A percentile compares a stretch with the other conserved stretches of the same genome.
These are phyloP conservation scores for Epirrhoe tristata DNA, from an alignment of 2,888 invertebrate species.

Conservation along the genomic window DNA sequence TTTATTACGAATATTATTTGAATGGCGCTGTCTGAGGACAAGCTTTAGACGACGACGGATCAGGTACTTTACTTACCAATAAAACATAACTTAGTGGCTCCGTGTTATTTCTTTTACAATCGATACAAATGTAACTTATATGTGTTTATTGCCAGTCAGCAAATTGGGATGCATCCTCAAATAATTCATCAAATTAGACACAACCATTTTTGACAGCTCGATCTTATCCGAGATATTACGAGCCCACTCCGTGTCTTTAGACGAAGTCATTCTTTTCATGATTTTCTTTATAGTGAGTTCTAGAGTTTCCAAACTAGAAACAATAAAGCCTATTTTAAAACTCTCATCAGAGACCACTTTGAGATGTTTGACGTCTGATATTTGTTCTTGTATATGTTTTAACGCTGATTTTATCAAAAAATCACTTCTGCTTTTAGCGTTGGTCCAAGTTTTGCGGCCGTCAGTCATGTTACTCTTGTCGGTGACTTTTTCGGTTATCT, in stretches of 20 bases:
- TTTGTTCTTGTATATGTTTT: slow-evolving; percentile 2
- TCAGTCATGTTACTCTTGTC: neutral
- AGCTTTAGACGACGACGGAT: no score
- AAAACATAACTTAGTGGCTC: no score
- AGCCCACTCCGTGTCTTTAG: neutral
- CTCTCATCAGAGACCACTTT: neutral
- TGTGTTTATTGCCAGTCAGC: neutral
- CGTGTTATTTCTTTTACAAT: no score
- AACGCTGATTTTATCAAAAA: neutral
- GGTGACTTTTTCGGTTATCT: neutral
- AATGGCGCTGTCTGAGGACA: no score
- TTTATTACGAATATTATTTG: no score
- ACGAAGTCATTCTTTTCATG: neutral
- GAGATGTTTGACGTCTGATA: slow-evolving; percentile 6
- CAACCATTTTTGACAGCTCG: neutral
- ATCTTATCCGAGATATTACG: slow-evolving; percentile 1
- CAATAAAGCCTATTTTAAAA: slow-evolving; percentile 10
- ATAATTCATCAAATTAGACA: neutral
- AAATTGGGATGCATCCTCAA: neutral
- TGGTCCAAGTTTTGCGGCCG: neutral
- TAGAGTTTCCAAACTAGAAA: slow-evolving; percentile 5
- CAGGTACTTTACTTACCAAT: no score
- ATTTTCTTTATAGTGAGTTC: slow-evolving; percentile 5
- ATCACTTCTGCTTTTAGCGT: neutral
- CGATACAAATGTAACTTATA: neutral